phyloP scores from a whole-genome alignment of 1,140 invertebrate species.

The Homarus americanus region DNA sequence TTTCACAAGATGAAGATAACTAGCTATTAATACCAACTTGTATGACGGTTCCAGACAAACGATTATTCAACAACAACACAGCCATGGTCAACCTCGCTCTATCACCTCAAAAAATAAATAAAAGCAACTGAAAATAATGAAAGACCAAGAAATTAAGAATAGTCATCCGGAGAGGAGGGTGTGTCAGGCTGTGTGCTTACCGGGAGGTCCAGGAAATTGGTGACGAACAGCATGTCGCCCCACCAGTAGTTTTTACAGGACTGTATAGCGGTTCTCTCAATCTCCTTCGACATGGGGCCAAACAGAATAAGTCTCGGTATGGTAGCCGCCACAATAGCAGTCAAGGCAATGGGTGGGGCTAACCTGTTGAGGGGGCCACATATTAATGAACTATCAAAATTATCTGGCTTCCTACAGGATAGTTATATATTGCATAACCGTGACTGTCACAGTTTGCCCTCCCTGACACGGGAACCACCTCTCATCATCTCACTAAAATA shows the following conservation, averaged over 20 bases:
- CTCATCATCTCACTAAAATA: not conserved
- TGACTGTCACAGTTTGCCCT: not conserved
- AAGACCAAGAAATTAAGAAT: no score
- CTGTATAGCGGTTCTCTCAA: slow-evolving; percentile 22
- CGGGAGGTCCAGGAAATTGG: slow-evolving; percentile 23
- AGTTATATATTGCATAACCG: not conserved
- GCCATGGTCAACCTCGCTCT: no score
- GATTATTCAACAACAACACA: no score
- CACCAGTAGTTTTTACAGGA: slow-evolving; percentile 43
- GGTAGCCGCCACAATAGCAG: slow-evolving; percentile 24
- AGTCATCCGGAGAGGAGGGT: no score
- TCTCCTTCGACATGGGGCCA: not conserved
- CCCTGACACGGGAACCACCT: not conserved
- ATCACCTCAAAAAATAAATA: no score
- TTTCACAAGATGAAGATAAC: no score
- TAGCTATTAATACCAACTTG: no score
- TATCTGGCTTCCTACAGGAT: not conserved
- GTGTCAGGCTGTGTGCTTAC: not conserved
- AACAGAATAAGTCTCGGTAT: not conserved
- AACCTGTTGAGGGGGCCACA: slow-evolving; percentile 2
- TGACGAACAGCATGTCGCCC: slow-evolving; percentile 46
- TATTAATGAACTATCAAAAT: not conserved
- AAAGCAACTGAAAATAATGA: no score
- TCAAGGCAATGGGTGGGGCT: slow-evolving; percentile 38
- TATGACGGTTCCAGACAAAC: no score